Evolutionary conservation across 2,113 vertebrate genomes (phyloP).

Genomic region (Pao palembangensis): DNA sequence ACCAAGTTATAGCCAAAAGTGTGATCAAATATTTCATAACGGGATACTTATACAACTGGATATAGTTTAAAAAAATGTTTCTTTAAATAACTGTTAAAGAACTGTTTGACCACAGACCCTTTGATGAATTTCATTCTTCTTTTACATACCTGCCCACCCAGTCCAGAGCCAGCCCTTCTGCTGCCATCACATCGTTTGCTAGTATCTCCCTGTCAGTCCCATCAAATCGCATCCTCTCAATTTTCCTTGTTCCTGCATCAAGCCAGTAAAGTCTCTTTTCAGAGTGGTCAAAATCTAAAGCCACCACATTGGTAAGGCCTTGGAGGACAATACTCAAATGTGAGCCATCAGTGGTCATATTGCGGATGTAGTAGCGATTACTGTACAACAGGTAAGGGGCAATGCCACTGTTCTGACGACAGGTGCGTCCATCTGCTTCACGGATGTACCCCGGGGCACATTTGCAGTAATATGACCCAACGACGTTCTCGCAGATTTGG

Average conservation of each 20-base stretch:
- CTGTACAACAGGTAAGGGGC: conserved; percentile 66
- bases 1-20: not conserved
- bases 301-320: conserved; percentile 60
- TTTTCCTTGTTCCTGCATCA: conserved; percentile 47
- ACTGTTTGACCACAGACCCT: not conserved
- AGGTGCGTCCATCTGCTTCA: conserved; percentile 66
- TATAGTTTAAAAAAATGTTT: not conserved
- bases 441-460: conserved; percentile 69
- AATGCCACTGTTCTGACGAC: conserved; percentile 72
- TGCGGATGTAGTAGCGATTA: conserved; percentile 74
- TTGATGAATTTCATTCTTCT: not conserved
- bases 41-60: not conserved
- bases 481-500: conserved; percentile 68
- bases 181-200: conserved; percentile 28
- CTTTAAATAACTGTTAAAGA: not conserved
- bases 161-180: conserved; percentile 67
- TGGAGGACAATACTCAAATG: conserved; percentile 63
- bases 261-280: conserved; percentile 71
- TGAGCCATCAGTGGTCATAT: conserved; percentile 64
- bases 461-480: conserved; percentile 69
- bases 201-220: conserved; percentile 62
- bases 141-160: conserved; percentile 71
- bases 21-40: not conserved
- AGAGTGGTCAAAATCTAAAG: conserved; percentile 63
- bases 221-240: conserved; percentile 70